Percentiles rank a stretch among this genome's conserved stretches.
Evolutionary conservation across 2,113 vertebrate genomes (phyloP).

Genomic region (Cephalophus harveyi): DNA sequence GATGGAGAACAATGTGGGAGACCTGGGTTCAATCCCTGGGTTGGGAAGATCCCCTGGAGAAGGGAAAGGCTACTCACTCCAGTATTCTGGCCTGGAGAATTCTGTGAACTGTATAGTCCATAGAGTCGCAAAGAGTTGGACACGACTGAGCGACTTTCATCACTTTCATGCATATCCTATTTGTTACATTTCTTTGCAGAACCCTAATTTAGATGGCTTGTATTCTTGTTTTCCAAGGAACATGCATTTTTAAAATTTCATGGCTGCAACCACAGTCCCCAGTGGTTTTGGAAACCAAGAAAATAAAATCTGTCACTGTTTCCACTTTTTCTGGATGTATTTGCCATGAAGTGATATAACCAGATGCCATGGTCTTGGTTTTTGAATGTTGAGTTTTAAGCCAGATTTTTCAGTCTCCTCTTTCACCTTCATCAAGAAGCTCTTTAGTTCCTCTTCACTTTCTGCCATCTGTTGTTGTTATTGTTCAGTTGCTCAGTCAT

Average conservation of each 20-base stretch:
- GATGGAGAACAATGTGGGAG: not conserved
- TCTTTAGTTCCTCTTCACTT: not conserved
- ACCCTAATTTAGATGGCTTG: not conserved
- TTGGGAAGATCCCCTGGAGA: not conserved
- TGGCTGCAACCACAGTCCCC: not conserved
- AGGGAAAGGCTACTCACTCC: not conserved
- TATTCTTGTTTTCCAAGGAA: not conserved
- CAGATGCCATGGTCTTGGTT: not conserved
- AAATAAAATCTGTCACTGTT: not conserved
- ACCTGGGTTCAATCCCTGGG: not conserved
- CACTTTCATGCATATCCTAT: not conserved
- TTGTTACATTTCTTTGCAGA: not conserved
- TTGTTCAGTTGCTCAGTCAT: not conserved
- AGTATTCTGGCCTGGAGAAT: not conserved
- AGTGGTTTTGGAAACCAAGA: not conserved
- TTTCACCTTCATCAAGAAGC: not conserved
- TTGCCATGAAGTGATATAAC: not conserved
- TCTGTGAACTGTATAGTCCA: not conserved
- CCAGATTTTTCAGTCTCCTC: not conserved
- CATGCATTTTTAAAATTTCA: not conserved
- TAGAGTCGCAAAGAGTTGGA: rapidly evolving
- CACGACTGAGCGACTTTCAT: rapidly evolving
- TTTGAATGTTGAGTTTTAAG: not conserved
- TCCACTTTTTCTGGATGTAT: not conserved
- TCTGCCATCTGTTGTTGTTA: not conserved